Conservation (phyloP, 1,140 invertebrate genomes). For the Caenorhabditis brenneri region DNA sequence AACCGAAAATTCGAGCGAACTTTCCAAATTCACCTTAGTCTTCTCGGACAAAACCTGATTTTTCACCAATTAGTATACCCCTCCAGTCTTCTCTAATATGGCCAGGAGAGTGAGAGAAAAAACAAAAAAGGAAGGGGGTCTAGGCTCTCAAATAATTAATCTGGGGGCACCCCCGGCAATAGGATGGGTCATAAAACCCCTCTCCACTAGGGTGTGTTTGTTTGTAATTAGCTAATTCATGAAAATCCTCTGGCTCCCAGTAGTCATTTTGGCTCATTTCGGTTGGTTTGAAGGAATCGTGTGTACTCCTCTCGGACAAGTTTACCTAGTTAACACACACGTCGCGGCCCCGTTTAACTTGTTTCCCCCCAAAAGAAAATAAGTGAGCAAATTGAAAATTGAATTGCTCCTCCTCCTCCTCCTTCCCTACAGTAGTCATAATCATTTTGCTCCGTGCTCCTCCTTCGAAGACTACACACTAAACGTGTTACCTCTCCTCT, state of each 20-base stretch:
- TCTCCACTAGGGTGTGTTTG: neutral
- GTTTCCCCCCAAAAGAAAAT: too few species aligned
- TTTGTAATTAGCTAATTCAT: neutral
- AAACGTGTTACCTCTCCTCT: constrained; percentile 7
- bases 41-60: too few species aligned
- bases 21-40: too few species aligned
- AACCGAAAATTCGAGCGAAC: too few species aligned
- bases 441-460: neutral
- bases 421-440: constrained; percentile 40
- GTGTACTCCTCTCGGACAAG: too few species aligned
- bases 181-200: neutral
- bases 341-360: too few species aligned
- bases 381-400: neutral
- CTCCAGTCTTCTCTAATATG: too few species aligned
- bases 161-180: neutral
- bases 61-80: too few species aligned
- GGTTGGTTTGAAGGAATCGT: too few species aligned
- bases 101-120: neutral
- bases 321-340: neutral
- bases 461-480: neutral
- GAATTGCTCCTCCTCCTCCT: neutral
- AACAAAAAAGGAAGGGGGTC: neutral
- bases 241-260: neutral
- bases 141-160: neutral
- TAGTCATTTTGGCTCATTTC: neutral